Base-by-base conservation (phyloP, 2,113 vertebrate genomes). In the Craseonycteris thonglongyai region DNA sequence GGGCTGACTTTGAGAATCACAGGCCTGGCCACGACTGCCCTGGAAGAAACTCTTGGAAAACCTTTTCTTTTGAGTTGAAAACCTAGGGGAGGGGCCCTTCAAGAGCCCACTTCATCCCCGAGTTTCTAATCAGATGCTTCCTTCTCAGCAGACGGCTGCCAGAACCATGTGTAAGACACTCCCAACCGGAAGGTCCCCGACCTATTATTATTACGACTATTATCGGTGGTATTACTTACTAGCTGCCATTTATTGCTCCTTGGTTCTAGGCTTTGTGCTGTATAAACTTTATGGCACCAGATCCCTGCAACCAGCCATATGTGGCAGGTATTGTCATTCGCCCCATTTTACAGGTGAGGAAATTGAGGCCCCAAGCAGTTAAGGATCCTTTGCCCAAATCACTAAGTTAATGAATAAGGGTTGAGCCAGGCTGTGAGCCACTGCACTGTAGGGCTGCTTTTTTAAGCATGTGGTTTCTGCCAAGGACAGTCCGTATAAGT, bases 261-360 rank as follows among this genome's bases (percentile, higher is more conserved):
- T 49, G 38, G 42, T 45, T 45, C 90, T 40, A 59, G 93, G 28
- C 7, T 65, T 75, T 11, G 49, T 6, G 1, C 2, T 9, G 9
- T 28, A 22, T 35, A 14, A 14, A 54, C 47, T 14, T 19, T 22
- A n/a, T 6, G 30, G 40, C 35, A 40, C 14, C 10, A 1, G 26
- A 56, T 38, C n/a, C 54, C 59, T 54, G 22, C 28, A 22, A 51
- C 47, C 7, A 28, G 11, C 10, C 26, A 13, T 2, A 2, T 6
- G 13, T 0, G 6, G n/a, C 30, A 14, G 9, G 28, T 33, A 12
- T 21, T 28, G 24, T 66, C 40, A 42, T 14, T 22, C 35, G 26
- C 15, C 56, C n/a, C 49, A 72, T 49, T 93, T 63, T 35, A 45
- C 74, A 75, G 75, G 69, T 63, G 35, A n/a, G 87, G 49, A 84